Percentiles rank a stretch among this genome's conserved stretches.
Conservation (phyloP, 2,888 invertebrate genomes). For the Erebia epiphron region DNA sequence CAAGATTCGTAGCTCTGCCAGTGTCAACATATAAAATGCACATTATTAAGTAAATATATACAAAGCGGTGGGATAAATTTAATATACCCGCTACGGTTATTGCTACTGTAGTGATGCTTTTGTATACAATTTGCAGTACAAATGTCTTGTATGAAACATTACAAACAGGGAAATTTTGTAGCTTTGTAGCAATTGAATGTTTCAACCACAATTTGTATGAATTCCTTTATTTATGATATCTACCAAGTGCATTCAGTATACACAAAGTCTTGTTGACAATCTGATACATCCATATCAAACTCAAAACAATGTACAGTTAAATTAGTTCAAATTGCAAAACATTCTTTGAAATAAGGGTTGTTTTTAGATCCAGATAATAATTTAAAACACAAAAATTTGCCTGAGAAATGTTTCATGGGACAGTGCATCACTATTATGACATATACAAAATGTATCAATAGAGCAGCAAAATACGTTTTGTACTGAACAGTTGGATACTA, state of each 20-base stretch:
- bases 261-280: neutral
- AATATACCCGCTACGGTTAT: conserved; percentile 68
- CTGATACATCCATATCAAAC: no score
- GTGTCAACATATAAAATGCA: conserved; percentile 51
- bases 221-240: neutral
- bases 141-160: conserved; percentile 6
- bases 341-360: neutral
- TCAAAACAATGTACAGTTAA: no score
- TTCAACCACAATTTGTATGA: no score
- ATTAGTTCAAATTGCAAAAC: no score
- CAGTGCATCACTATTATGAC: no score
- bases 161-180: neutral
- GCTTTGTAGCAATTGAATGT: no score
- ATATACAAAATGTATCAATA: conserved; percentile 53
- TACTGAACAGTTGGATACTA: conserved; percentile 46
- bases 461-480: conserved; percentile 60
- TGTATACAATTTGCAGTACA: conserved; percentile 25
- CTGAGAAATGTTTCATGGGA: neutral
- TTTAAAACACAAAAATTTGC: neutral
- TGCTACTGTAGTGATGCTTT: conserved; percentile 64
- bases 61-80: conserved; percentile 74
- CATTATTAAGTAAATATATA: conserved; percentile 60
- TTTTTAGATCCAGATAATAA: no score
- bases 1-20: conserved; percentile 48
- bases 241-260: neutral